Evolutionary conservation across 2,113 vertebrate species (phyloP).

Genomic region (Vireo altiloquus): DNA sequence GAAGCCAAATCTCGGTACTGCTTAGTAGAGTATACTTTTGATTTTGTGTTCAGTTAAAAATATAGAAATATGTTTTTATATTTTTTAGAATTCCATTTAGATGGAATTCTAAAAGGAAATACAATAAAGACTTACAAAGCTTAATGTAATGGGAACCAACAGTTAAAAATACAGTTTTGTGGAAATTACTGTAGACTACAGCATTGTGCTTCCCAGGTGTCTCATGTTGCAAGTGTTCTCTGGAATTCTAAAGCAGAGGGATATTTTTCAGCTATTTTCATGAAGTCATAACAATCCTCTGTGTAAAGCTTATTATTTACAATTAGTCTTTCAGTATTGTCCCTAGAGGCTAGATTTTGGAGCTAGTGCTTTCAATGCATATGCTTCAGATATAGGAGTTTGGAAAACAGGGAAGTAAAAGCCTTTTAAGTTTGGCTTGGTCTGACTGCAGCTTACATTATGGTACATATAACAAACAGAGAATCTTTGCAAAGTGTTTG

Average conservation of each 20-base stretch:
- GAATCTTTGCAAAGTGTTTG: neutral
- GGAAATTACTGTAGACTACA: neutral
- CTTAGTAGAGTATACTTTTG: neutral
- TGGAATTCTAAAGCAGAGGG: neutral
- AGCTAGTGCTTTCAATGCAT: neutral
- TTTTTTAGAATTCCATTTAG: no score
- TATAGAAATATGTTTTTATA: neutral
- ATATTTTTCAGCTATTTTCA: neutral
- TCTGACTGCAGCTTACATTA: neutral
- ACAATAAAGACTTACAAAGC: neutral
- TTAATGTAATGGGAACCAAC: neutral
- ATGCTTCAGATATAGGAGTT: neutral
- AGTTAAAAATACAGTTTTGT: neutral
- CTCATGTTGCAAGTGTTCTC: neutral
- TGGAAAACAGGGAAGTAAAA: neutral
- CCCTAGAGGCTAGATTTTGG: neutral
- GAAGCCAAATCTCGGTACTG: neutral
- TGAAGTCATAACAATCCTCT: neutral
- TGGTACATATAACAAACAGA: neutral
- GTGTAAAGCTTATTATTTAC: neutral
- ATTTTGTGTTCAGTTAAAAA: neutral
- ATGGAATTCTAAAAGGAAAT: neutral
- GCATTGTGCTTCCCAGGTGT: neutral
- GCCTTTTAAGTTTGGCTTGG: neutral
- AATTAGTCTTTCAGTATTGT: neutral